Percentiles rank a stretch among this genome's conserved stretches.
Evolutionary conservation across 2,113 vertebrate species (phyloP).

Genomic region (Laticauda colubrina): DNA sequence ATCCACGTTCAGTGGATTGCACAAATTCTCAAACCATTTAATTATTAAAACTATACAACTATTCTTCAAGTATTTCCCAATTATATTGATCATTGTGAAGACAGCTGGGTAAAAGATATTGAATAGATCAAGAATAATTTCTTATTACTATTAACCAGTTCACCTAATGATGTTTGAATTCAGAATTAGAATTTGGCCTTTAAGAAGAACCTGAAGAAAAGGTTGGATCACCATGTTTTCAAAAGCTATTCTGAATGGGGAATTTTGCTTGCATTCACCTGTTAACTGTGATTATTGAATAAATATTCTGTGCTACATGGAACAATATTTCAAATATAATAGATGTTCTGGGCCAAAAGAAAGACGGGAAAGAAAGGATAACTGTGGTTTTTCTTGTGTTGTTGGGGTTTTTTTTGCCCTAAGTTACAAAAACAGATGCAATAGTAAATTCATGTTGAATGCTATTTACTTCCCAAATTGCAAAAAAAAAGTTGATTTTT

Average conservation of each 20-base stretch:
- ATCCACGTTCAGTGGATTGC: not conserved
- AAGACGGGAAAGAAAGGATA: not conserved
- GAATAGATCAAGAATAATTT: not conserved
- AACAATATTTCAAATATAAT: not conserved
- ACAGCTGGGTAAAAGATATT: not conserved
- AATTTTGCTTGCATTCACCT: not conserved
- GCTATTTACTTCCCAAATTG: not conserved
- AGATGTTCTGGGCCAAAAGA: not conserved
- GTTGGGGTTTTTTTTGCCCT: not conserved
- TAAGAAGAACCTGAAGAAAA: not conserved
- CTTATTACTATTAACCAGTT: not conserved
- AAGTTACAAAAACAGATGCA: not conserved
- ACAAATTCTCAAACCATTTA: not conserved
- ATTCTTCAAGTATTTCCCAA: not conserved
- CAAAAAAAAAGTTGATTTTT: not conserved
- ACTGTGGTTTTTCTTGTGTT: not conserved
- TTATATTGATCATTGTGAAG: not conserved
- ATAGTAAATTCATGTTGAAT: not conserved
- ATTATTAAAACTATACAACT: not conserved
- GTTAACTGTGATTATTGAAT: not conserved
- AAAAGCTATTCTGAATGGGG: not conserved
- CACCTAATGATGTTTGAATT: not conserved
- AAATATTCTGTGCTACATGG: not conserved
- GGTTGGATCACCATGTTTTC: not conserved
- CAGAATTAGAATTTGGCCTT: not conserved